Conservation (phyloP, 2,113 vertebrate species). For the Holacanthus passer region DNA sequence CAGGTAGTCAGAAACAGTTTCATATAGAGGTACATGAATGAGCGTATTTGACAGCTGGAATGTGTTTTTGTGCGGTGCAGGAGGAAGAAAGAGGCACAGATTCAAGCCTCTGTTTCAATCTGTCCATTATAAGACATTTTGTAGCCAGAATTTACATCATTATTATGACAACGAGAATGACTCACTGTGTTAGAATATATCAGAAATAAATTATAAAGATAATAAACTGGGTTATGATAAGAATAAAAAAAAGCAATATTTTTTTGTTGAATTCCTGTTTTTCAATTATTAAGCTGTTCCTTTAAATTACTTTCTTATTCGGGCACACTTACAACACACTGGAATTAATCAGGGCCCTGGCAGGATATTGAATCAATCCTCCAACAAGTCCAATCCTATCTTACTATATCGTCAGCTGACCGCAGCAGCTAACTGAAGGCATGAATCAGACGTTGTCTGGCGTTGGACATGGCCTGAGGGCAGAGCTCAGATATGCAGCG, state of each 20-base stretch:
- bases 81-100: conserved; percentile 1
- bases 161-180: conserved; percentile 16
- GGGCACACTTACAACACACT: conserved; percentile 4
- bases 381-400: conserved; percentile 10
- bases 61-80: conserved; percentile 44
- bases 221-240: background rate
- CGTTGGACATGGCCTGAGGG: conserved; percentile 57
- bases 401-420: conserved; percentile 41
- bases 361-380: conserved; percentile 35
- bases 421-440: conserved; percentile 19
- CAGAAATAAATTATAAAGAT: background rate
- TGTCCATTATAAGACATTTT: conserved; percentile 30
- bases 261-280: background rate
- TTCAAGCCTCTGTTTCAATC: background rate
- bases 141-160: background rate
- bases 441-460: conserved; percentile 75
- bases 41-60: conserved; percentile 67
- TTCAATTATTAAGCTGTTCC: conserved; percentile 9
- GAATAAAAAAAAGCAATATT: background rate
- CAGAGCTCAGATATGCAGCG: conserved; percentile 60
- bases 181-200: background rate
- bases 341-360: conserved; percentile 25
- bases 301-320: conserved; percentile 21
- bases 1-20: conserved; percentile 59
- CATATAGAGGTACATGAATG: conserved; percentile 42